These are phyloP conservation scores for Drosophila punjabiensis DNA, from an alignment of 1,140 invertebrate species.

Conservation along the genomic window DNA sequence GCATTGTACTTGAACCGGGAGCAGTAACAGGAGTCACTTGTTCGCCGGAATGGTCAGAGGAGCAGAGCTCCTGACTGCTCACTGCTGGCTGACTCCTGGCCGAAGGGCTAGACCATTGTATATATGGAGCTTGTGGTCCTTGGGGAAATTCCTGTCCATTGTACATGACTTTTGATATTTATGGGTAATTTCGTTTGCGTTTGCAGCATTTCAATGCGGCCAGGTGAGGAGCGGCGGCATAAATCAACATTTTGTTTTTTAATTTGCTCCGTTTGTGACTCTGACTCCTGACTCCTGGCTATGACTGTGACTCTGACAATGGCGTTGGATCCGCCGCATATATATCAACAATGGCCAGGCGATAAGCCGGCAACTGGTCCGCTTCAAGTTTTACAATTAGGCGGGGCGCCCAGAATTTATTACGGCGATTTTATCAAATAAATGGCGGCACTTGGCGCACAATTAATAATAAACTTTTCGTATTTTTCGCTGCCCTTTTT, in stretches of 20 bases:
- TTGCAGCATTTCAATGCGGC: conserved; percentile 78
- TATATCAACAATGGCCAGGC: conserved; percentile 38
- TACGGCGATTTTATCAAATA: conserved; percentile 80
- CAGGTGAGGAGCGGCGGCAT: conserved; percentile 62
- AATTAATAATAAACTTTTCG: conserved; percentile 79
- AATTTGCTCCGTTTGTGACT: conserved; percentile 65
- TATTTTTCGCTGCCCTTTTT: conserved; percentile 36
- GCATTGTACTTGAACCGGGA: conserved; percentile 67
- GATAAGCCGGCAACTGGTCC: conserved; percentile 62
- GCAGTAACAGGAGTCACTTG: conserved; percentile 62
- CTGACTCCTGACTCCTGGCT: conserved; percentile 70
- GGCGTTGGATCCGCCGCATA: conserved; percentile 27
- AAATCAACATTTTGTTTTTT: conserved; percentile 84
- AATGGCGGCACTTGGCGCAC: conserved; percentile 79
- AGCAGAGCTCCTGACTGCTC: neutral
- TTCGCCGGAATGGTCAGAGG: conserved; percentile 54
- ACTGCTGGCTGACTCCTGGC: conserved; percentile 8
- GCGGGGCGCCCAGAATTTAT: conserved; percentile 68
- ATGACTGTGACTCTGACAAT: conserved; percentile 76
- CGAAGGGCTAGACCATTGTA: conserved; percentile 37
- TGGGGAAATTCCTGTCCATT: conserved; percentile 82
- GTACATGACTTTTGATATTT: conserved; percentile 84
- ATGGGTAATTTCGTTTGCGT: conserved; percentile 81
- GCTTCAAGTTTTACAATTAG: conserved; percentile 79
- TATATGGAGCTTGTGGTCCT: conserved; percentile 41